Evolutionary conservation across 2,113 vertebrate species (phyloP).

Genomic region (Ciconia maguari): DNA sequence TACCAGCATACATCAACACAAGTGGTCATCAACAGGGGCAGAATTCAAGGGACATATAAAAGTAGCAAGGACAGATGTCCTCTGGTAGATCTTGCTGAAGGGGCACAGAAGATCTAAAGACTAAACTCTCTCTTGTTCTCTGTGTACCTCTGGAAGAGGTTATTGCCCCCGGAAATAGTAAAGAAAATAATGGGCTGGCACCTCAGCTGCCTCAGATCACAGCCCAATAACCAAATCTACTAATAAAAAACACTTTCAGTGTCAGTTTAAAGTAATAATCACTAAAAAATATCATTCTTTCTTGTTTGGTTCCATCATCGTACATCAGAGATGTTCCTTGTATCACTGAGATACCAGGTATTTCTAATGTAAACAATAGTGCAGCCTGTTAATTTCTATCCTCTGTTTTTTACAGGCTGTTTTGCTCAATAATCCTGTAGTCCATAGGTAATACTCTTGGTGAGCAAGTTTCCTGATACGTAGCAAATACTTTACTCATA

Average conservation of each 20-base stretch:
- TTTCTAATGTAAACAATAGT: background rate
- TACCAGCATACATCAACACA: background rate
- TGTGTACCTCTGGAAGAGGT: background rate
- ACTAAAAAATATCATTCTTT: background rate
- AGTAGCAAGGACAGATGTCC: background rate
- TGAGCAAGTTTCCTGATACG: background rate
- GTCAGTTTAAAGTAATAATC: background rate
- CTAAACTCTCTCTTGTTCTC: background rate
- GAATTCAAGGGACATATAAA: background rate
- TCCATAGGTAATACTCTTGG: background rate
- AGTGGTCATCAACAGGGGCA: background rate
- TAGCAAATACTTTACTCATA: background rate
- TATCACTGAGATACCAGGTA: background rate
- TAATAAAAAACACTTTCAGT: background rate
- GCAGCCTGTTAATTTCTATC: background rate
- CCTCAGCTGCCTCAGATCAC: background rate
- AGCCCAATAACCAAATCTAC: background rate
- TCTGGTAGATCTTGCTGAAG: background rate
- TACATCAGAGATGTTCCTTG: background rate
- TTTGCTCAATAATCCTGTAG: background rate
- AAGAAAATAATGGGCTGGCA: background rate
- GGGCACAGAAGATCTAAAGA: background rate
- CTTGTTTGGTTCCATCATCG: background rate
- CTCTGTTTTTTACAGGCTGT: background rate
- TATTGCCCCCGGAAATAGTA: background rate